Percentiles rank a stretch among this genome's conserved stretches.
phyloP scores from a whole-genome alignment of 2,797 vertebrate species.

The Falco biarmicus region DNA sequence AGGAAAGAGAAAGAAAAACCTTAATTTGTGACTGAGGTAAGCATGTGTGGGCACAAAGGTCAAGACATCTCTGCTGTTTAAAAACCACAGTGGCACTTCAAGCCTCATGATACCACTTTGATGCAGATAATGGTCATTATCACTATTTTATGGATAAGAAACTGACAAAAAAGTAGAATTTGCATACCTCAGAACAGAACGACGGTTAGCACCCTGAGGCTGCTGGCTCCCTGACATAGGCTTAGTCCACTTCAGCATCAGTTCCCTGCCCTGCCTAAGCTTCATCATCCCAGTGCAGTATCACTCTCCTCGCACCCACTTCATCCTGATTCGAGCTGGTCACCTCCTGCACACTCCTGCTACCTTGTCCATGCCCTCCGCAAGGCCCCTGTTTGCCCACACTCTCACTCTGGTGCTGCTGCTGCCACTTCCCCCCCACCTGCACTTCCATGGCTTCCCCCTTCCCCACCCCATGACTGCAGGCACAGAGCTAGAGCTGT shows the following conservation, averaged over 20 bases:
- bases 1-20: conserved; percentile 37
- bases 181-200: not conserved
- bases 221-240: not conserved
- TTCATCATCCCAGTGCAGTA: not conserved
- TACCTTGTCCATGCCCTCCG: not conserved
- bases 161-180: not conserved
- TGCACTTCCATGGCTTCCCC: not conserved
- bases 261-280: not conserved
- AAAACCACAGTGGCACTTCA: not conserved
- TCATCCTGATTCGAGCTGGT: not conserved
- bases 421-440: not conserved
- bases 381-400: not conserved
- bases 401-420: not conserved
- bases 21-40: conserved; percentile 13
- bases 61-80: not conserved
- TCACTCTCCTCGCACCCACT: not conserved
- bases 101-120: not conserved
- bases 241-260: not conserved
- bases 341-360: not conserved
- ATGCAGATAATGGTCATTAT: not conserved
- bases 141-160: not conserved
- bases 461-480: not conserved
- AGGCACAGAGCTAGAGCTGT: not conserved
- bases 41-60: not conserved
- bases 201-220: not conserved